Evolutionary conservation across 2,888 invertebrate species (phyloP).

Genomic region (Hyppa rectilinea): DNA sequence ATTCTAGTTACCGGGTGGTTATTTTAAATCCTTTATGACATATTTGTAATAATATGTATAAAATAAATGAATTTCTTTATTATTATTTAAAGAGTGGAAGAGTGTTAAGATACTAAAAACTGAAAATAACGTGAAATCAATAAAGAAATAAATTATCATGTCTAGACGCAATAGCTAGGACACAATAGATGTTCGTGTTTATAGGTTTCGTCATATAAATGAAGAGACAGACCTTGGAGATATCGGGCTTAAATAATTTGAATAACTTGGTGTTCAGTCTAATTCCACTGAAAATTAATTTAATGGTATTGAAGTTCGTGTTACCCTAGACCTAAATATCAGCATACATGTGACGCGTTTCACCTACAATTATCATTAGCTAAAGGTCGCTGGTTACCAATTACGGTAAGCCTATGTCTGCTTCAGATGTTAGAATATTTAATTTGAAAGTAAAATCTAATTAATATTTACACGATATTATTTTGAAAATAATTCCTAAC

Average conservation of each 20-base stretch:
- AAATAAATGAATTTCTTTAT: no score
- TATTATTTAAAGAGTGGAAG: no score
- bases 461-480: neutral
- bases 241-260: slow-evolving; percentile 15
- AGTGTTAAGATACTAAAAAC: slow-evolving; percentile 1
- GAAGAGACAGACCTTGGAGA: slow-evolving; percentile 27
- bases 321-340: neutral
- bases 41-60: neutral
- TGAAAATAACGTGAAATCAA: slow-evolving; percentile 23
- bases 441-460: neutral
- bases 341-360: neutral
- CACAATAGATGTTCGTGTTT: slow-evolving; percentile 15
- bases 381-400: neutral
- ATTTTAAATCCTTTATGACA: neutral
- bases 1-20: neutral
- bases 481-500: neutral
- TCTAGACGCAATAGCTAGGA: slow-evolving; percentile 36
- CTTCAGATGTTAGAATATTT: neutral
- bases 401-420: neutral
- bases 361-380: neutral
- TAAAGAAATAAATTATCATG: slow-evolving; percentile 25
- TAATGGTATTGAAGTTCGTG: neutral
- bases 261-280: neutral
- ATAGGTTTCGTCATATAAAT: slow-evolving; percentile 27
- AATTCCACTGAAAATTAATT: slow-evolving; percentile 4